These are phyloP conservation scores for Saguinus midas DNA, from an alignment of 2,113 vertebrate genomes.

Conservation along the genomic window DNA sequence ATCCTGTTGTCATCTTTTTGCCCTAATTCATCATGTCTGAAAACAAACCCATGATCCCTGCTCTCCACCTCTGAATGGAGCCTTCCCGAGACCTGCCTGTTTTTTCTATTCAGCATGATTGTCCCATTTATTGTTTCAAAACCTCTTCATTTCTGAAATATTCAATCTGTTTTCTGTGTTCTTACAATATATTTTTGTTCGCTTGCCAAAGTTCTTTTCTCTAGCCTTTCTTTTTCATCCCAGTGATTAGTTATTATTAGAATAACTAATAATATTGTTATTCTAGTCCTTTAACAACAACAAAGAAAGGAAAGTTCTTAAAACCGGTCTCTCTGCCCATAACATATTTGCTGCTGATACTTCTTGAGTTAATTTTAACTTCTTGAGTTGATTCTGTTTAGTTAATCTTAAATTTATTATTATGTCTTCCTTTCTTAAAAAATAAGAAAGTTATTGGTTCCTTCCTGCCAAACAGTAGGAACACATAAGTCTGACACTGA, in stretches of 20 bases:
- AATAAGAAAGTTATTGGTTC: neutral
- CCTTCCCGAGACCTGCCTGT: neutral
- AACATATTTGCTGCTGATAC: neutral
- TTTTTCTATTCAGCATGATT: neutral
- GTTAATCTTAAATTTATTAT: neutral
- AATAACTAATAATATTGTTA: neutral
- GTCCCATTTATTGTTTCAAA: neutral
- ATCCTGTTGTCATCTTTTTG: neutral
- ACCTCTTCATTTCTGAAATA: neutral
- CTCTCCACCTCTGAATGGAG: neutral
- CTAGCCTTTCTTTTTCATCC: neutral
- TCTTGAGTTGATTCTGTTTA: neutral
- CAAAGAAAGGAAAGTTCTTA: neutral
- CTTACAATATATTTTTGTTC: neutral
- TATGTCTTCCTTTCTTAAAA: neutral
- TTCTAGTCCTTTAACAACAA: neutral
- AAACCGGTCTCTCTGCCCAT: neutral
- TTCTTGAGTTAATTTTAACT: neutral
- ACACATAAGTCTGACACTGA: neutral
- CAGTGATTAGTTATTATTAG: no score
- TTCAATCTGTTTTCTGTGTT: neutral
- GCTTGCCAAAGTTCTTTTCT: neutral
- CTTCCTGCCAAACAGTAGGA: neutral
- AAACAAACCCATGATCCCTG: neutral
- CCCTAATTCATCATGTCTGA: neutral